These are phyloP conservation scores for Peromyscus polionotus DNA, from an alignment of 2,113 vertebrate genomes.

Conservation along the genomic window DNA sequence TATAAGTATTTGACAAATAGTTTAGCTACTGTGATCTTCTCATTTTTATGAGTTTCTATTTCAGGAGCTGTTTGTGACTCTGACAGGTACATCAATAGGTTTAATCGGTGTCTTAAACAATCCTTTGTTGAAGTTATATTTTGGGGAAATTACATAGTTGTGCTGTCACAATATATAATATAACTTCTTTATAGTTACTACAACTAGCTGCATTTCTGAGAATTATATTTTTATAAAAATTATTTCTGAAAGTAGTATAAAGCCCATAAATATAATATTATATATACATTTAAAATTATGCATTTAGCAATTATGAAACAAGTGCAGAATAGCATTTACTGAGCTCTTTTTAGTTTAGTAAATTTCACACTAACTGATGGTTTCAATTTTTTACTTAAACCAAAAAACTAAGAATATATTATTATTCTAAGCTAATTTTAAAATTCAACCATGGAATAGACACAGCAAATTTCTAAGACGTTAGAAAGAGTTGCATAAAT, in stretches of 20 bases:
- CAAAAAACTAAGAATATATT: not conserved
- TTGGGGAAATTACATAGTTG: not conserved
- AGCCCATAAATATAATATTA: not conserved
- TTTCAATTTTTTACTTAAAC: not conserved
- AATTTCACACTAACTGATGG: not conserved
- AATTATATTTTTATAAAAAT: not conserved
- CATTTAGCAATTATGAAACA: not conserved
- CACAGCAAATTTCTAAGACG: not conserved
- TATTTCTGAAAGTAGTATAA: not conserved
- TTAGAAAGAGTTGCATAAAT: not conserved
- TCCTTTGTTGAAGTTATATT: constrained; percentile 3
- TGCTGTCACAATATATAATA: not conserved
- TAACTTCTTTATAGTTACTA: not conserved
- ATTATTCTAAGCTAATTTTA: not conserved
- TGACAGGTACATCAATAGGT: not conserved
- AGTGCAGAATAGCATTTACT: not conserved
- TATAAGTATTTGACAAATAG: not conserved
- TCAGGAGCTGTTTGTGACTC: not conserved
- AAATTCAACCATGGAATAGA: not conserved
- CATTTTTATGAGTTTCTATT: not conserved
- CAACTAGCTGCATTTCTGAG: not conserved
- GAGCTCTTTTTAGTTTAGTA: not conserved
- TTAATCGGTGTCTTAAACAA: not conserved
- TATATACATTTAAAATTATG: rapidly evolving
- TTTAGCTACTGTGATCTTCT: not conserved